phyloP scores from a whole-genome alignment of 2,113 vertebrate genomes.

The Amazona guildingii region DNA sequence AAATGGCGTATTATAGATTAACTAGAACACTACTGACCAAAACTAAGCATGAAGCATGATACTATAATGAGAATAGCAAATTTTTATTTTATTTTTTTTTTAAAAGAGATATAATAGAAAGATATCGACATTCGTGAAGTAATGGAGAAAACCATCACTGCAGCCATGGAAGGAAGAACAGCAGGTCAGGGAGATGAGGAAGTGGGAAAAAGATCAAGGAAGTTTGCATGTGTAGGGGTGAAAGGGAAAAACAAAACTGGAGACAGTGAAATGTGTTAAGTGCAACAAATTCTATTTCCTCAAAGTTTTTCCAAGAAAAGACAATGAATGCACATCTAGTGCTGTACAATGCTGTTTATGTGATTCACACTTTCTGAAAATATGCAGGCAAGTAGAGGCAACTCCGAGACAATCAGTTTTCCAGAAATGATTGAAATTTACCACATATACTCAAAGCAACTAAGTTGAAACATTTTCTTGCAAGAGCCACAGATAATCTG shows the following conservation, averaged over 20 bases:
- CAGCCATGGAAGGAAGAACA: background rate
- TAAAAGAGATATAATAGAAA: background rate
- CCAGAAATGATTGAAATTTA: slow-evolving; percentile 42
- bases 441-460: slow-evolving; percentile 3
- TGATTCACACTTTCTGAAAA: slow-evolving; percentile 52
- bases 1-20: background rate
- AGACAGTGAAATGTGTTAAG: background rate
- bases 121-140: background rate
- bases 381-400: slow-evolving; percentile 54
- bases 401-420: slow-evolving; percentile 21
- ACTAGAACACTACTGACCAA: background rate
- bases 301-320: slow-evolving; percentile 32
- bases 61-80: background rate
- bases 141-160: background rate
- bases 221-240: background rate
- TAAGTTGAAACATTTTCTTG: background rate
- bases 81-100: background rate
- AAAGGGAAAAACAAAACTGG: slow-evolving; percentile 4
- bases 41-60: background rate
- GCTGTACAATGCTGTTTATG: background rate
- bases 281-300: slow-evolving; percentile 40
- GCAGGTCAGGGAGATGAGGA: background rate
- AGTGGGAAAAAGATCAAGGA: background rate
- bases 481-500: background rate
- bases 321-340: background rate